Percentiles rank a stretch among this genome's conserved stretches.
Conservation (phyloP, 2,797 vertebrate species). For the Alca torda region DNA sequence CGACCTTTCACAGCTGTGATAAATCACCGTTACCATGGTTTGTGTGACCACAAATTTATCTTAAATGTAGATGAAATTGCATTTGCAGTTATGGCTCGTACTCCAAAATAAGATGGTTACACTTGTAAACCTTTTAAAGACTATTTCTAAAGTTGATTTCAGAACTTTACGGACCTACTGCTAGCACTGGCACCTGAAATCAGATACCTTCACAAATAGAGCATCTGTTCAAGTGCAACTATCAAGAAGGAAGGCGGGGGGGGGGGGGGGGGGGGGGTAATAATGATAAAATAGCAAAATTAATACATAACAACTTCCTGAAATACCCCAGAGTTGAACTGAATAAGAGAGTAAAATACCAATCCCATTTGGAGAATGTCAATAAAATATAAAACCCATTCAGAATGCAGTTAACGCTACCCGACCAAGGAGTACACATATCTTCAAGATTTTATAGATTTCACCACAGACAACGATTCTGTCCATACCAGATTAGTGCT, state of each 20-base stretch:
- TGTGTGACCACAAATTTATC: neutral
- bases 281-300: neutral
- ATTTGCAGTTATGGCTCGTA: neutral
- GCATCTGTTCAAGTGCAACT: neutral
- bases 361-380: neutral
- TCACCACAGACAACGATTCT: neutral
- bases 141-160: neutral
- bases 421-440: neutral
- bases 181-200: neutral
- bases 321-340: neutral
- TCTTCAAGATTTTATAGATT: neutral
- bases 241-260: neutral
- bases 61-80: neutral
- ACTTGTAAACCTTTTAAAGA: neutral
- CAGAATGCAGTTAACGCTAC: neutral
- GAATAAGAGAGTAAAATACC: neutral
- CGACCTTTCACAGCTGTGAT: slow-evolving; percentile 5
- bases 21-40: slow-evolving; percentile 10
- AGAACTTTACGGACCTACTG: neutral
- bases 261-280: neutral
- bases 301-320: neutral
- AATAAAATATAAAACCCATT: neutral
- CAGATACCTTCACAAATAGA: neutral
- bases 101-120: neutral
- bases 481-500: neutral